Evolutionary conservation across 2,797 vertebrate species (phyloP), one percentile per base, ranked within the genome.

Genomic region (Anniella stebbinsi): DNA sequence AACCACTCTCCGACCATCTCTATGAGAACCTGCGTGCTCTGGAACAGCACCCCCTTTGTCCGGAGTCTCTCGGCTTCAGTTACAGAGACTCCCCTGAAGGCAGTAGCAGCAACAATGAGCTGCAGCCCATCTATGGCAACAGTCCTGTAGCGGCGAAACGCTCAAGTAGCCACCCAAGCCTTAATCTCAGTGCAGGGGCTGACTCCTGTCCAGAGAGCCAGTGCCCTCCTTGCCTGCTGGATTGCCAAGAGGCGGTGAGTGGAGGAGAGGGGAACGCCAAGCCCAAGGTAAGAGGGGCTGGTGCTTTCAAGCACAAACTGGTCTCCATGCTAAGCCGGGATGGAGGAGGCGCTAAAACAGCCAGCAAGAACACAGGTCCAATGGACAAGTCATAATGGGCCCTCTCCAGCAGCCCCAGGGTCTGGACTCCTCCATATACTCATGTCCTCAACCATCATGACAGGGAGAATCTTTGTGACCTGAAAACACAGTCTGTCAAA

Each of bases 241-340:
- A 93, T 76, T 80, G 75, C 72, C 72, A 36, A 45, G 93, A 93
- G 72, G 51, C 3, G 6, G 38, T 1, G 69, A 4, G 2, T 83
- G 87, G 80, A 88, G 86, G 93, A 51, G 36, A 36, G n/a, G 38
- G 95, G 3, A 81, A 90, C 36, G 3, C 89, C 36, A 83, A 88
- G 0, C 75, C 94, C 73, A 93, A 96, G 77, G 2, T 89, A 12
- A 8, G 90, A 70, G 3, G 12, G 0, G 93, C 95, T 0, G 89
- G 90, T 0, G 96, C 90, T 38, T 96, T 97, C 80, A 96, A 96
- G 51, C 96, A 96, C 92, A 96, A 96, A 86, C 89, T 97, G 21
- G 97, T 97, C 89, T 96, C 96, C 0, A 91, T 97, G 80, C 92
- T 97, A 77, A 97, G 96, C 87, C 88, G 97, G 0, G 97, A 97